phyloP scores from a whole-genome alignment of 2,888 invertebrate genomes.

The Clunio marinus region DNA sequence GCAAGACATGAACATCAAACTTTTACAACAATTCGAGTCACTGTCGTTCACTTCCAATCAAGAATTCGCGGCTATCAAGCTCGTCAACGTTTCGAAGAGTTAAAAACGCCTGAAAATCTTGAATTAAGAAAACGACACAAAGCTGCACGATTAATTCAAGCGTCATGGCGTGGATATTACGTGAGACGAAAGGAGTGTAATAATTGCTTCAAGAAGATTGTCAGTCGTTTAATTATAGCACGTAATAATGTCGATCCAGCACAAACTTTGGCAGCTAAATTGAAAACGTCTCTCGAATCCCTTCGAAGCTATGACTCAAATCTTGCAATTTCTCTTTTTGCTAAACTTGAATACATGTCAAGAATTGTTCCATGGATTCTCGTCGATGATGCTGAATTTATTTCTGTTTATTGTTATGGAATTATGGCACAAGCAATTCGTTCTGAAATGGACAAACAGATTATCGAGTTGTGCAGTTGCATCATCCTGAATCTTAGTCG shows the following conservation, averaged over 20 bases:
- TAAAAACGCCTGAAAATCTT: conserved; percentile 52
- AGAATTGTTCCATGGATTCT: conserved; percentile 50
- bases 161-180: conserved; percentile 56
- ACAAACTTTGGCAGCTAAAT: conserved; percentile 46
- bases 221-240: conserved; percentile 12
- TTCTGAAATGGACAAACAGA: conserved; percentile 50
- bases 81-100: conserved; percentile 52
- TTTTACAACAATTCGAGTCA: conserved; percentile 44
- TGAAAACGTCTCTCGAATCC: conserved; percentile 47
- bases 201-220: conserved; percentile 43
- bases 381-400: conserved; percentile 48
- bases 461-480: conserved; percentile 50
- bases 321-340: conserved; percentile 47
- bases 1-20: conserved; percentile 44
- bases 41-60: conserved; percentile 51
- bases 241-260: conserved; percentile 42
- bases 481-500: conserved; percentile 66
- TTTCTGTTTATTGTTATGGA: conserved; percentile 50
- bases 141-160: conserved; percentile 64
- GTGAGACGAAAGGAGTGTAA: conserved; percentile 43
- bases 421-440: conserved; percentile 52
- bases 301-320: conserved; percentile 47
- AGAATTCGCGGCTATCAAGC: conserved; percentile 54
- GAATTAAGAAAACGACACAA: conserved; percentile 51
- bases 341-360: conserved; percentile 44